These are phyloP conservation scores for Pseudorectes ferrugineus DNA, from an alignment of 2,113 vertebrate genomes.

Conservation along the genomic window DNA sequence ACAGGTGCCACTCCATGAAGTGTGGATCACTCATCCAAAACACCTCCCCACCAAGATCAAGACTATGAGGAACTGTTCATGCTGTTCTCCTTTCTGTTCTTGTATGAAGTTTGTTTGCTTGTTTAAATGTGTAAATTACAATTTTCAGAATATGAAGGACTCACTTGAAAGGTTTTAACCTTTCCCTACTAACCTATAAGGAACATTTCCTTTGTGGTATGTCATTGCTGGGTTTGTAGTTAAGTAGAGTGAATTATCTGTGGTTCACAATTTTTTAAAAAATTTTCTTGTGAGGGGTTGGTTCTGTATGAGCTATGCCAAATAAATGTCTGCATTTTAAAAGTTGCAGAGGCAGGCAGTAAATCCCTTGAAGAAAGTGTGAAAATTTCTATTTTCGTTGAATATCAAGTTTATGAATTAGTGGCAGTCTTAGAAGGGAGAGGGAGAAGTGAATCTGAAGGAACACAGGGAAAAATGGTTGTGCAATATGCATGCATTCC, in stretches of 20 bases:
- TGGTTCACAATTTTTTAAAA: background rate
- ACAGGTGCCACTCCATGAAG: background rate
- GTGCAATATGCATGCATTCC: background rate
- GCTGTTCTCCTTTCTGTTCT: background rate
- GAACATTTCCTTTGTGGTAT: background rate
- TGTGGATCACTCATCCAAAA: background rate
- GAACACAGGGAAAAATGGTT: background rate
- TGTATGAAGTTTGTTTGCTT: background rate
- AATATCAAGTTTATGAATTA: background rate
- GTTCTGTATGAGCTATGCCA: background rate
- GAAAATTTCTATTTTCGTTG: background rate
- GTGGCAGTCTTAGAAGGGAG: background rate
- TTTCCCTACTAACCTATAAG: background rate
- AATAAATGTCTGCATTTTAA: background rate
- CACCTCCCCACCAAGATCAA: background rate
- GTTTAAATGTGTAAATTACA: background rate
- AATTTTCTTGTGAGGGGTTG: background rate
- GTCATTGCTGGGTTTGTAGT: background rate
- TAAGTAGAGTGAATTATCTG: background rate
- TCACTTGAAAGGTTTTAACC: background rate
- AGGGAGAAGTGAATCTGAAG: background rate
- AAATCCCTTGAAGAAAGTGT: background rate
- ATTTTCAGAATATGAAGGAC: background rate
- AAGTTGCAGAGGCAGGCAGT: background rate
- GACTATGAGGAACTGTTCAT: background rate